Percentiles rank a stretch among this genome's conserved stretches.
phyloP scores from a whole-genome alignment of 23 tunicate genomes.

The Ciona savignyi region DNA sequence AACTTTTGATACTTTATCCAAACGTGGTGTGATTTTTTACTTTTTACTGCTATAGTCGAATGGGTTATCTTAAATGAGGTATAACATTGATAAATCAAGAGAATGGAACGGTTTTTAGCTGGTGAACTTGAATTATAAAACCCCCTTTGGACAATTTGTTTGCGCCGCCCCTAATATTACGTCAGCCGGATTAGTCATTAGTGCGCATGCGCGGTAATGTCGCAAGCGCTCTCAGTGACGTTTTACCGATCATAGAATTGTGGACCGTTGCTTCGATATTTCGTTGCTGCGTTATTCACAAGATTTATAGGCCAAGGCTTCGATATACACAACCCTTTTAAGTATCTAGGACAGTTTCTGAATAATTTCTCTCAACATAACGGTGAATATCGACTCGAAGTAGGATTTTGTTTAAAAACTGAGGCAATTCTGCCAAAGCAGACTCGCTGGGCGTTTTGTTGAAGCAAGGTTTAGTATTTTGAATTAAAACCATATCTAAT shows the following conservation, averaged over 20 bases:
- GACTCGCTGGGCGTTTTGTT: not conserved
- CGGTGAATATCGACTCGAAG: not conserved
- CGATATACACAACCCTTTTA: constrained; percentile 1
- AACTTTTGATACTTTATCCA: too few relatives aligned
- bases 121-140: too few relatives aligned
- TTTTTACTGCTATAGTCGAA: too few relatives aligned
- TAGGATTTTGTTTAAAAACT: not conserved
- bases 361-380: not conserved
- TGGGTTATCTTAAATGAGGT: too few relatives aligned
- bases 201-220: not conserved
- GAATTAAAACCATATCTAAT: not conserved
- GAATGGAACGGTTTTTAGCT: too few relatives aligned
- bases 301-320: not conserved
- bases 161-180: not conserved
- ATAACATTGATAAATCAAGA: too few relatives aligned
- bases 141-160: not conserved
- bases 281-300: not conserved
- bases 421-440: not conserved
- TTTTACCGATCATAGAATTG: not conserved
- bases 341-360: not conserved
- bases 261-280: not conserved
- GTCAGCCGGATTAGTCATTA: not conserved
- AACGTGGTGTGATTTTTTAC: too few relatives aligned
- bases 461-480: not conserved
- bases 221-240: not conserved